Base-by-base conservation (phyloP, 2,888 invertebrate genomes). In the Euproctis similis region DNA sequence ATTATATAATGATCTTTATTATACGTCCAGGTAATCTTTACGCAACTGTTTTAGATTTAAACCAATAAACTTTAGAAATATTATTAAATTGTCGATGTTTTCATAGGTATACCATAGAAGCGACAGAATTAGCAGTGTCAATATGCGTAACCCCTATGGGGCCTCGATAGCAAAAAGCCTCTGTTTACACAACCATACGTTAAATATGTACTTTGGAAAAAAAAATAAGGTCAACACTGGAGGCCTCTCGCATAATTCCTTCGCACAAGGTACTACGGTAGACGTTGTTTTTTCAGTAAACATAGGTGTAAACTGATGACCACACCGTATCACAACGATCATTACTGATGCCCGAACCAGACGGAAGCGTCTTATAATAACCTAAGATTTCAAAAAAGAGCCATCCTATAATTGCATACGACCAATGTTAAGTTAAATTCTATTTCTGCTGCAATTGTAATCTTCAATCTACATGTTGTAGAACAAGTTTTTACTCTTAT, bases 91-190 rank as follows among this genome's bases (percentile, higher is more conserved):
- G n/a, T n/a, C n/a, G n/a, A n/a, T n/a, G n/a, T n/a, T n/a, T n/a
- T n/a, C n/a, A n/a, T n/a, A n/a, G n/a, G 28, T 34, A 44, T 39
- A 49, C 46, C 47, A 46, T 54, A 46, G 46, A 45, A 53, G 59
- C 57, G 59, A 73, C 67, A 67, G 63, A 68, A 65, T 63, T 55
- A 65, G 59, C 57, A 62, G 53, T 62, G 63, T 64, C 64, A 74
- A 71, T 53, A 69, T 42, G 47, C 48, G 60, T 53, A 73, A 73
- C 76, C 78, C n/a, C 74, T 67, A 74, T 59, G 66, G 67, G 64
- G 77, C 80, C 77, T 70, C 78, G 68, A 57, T 60, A 54, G 69
- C 73, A 68, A 73, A 67, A 72, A 70, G 67, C 62, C 67, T 72
- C 59, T 46, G 46, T 50, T 50, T 52, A 68, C 69, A 72, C 59